Percentiles rank a stretch among this genome's conserved stretches.
Conservation (phyloP, 2,113 vertebrate species). For the Theristicus caerulescens region DNA sequence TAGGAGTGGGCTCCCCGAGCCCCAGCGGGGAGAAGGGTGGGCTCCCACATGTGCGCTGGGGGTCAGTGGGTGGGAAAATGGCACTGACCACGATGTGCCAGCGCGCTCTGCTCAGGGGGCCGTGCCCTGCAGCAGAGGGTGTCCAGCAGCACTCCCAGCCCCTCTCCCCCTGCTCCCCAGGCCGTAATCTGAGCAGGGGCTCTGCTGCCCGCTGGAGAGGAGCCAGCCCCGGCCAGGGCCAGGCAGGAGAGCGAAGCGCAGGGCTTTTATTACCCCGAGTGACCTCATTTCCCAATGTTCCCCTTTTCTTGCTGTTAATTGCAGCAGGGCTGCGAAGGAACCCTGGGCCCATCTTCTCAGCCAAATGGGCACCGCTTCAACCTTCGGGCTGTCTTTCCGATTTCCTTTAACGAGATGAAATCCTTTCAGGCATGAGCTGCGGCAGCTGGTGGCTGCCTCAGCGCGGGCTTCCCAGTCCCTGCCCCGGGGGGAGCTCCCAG, state of each 20-base stretch:
- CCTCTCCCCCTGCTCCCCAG: neutral
- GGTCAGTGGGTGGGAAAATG: neutral
- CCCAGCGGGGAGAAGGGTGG: neutral
- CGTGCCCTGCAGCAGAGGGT: fast-evolving
- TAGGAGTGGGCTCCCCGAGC: neutral
- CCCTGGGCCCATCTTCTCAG: neutral
- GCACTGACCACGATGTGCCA: fast-evolving
- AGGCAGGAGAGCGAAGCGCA: neutral
- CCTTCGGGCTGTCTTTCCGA: neutral
- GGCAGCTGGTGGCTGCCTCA: neutral
- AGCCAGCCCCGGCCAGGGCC: neutral
- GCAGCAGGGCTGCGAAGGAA: neutral
- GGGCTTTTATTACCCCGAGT: slow-evolving; percentile 26
- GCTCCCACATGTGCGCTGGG: fast-evolving
- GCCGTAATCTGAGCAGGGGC: neutral
- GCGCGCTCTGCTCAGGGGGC: fast-evolving
- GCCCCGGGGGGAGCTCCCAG: neutral
- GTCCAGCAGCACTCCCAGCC: fast-evolving
- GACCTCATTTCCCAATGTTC: slow-evolving; percentile 53
- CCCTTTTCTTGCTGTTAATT: slow-evolving; percentile 4
- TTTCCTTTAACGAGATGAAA: slow-evolving; percentile 35
- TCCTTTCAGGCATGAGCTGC: neutral
- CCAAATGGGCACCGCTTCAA: slow-evolving; percentile 29
- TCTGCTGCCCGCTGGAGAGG: neutral
- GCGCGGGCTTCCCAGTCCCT: neutral